phyloP scores from a whole-genome alignment of 2,797 vertebrate genomes.

The Mormyrus hasselquistii region DNA sequence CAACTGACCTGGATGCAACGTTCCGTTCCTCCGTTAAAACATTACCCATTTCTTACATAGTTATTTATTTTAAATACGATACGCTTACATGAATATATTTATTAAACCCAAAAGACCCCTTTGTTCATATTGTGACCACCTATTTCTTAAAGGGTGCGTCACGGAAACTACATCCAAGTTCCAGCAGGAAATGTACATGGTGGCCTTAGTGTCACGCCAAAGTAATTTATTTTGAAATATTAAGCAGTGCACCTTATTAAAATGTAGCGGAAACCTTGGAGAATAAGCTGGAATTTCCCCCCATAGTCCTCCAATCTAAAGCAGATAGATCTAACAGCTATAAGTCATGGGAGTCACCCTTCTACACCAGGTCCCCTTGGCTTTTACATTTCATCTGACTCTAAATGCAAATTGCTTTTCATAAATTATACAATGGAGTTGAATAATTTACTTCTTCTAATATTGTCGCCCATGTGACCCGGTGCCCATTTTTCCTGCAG shows the following conservation, averaged over 20 bases:
- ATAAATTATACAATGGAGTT: conserved; percentile 17
- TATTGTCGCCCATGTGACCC: neutral
- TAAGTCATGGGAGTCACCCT: conserved; percentile 6
- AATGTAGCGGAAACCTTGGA: conserved; percentile 5
- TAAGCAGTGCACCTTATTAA: conserved; percentile 14
- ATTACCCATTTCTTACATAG: neutral
- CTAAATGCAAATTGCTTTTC: conserved; percentile 22
- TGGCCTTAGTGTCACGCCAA: neutral
- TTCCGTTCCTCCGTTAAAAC: neutral
- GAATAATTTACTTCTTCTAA: conserved; percentile 18
- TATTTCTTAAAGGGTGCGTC: neutral
- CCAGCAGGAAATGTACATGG: neutral
- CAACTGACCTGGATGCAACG: neutral
- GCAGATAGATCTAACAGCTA: conserved; percentile 5
- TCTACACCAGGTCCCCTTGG: neutral
- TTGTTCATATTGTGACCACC: neutral
- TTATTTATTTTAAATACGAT: neutral
- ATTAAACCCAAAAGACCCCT: neutral
- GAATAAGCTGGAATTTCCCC: neutral
- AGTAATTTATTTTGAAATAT: conserved; percentile 14
- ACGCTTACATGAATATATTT: neutral
- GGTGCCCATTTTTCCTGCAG: neutral
- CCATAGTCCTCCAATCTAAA: neutral
- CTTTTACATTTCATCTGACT: conserved; percentile 21
- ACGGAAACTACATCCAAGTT: neutral